Base-by-base conservation (phyloP, 2,113 vertebrate genomes). In the Nycticryphes semicollaris region DNA sequence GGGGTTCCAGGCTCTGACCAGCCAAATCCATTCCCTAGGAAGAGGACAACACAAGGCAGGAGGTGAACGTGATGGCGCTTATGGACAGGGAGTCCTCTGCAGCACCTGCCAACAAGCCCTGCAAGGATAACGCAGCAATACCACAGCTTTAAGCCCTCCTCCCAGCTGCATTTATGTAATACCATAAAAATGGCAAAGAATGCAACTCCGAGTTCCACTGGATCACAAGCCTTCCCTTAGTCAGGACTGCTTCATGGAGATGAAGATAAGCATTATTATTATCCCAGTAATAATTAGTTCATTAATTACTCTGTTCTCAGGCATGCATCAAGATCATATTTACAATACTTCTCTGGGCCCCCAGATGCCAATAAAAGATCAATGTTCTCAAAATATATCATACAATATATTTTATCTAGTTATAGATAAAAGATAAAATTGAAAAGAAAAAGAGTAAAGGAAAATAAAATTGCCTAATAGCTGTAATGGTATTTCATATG, bases 281-380 rank as follows among this genome's bases (percentile, higher is more conserved):
- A 80, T 80, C 74, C 50, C 70, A 95, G 69, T 60, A 74, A 89
- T 92, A 95, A 93, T 84, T 89, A 92, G 39, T 75, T 89, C 83
- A 91, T 92, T 96, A 96, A 95, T 96, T 91, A 92, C 27, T 45
- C 70, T 79, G 33, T 63, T 69, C 89, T 57, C 69, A 89, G 70
- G 63, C 41, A 63, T 79, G 80, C 57, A 59, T 91, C 94, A 76
- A 92, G 92, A 78, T 96, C 47, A 18, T 89, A 87, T 79, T 80
- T 94, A 85, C 74, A 92, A 78, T 75, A 60, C 60, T 28, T 87
- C 79, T 33, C 53, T 53, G 56, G 56, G 47, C 48, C 74, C 62
- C 70, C 54, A 53, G 94, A 80, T 45, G 41, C 22, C 51, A 67
- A 4, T 50, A 59, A 75, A 87, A 87, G 56, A 47, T 22, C 70